Evolutionary conservation across 2,113 vertebrate species (phyloP).

Genomic region (Polypterus senegalus): DNA sequence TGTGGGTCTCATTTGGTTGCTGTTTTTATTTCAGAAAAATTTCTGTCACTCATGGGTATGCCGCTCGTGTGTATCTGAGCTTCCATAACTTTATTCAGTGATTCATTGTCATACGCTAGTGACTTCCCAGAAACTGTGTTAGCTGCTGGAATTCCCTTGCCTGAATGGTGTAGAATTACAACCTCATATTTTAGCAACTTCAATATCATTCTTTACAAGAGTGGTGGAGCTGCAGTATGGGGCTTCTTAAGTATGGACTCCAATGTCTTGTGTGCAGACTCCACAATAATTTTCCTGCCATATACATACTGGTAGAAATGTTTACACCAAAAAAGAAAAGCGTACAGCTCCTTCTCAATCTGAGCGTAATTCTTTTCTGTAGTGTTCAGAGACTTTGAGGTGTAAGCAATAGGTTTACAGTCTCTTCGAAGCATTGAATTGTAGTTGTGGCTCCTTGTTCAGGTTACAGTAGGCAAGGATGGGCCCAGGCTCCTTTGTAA

Average conservation of each 20-base stretch:
- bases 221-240: not conserved
- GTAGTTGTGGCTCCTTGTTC: not conserved
- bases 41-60: not conserved
- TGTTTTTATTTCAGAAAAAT: not conserved
- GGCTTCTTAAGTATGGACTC: not conserved
- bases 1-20: not conserved
- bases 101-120: not conserved
- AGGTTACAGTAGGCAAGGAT: not conserved
- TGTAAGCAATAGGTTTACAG: not conserved
- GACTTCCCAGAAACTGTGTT: not conserved
- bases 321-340: not conserved
- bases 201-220: not conserved
- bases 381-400: not conserved
- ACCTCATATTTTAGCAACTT: not conserved
- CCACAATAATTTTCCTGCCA: not conserved
- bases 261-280: not conserved
- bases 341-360: not conserved
- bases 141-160: not conserved
- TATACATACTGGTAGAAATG: not conserved
- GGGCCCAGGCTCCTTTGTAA: not conserved
- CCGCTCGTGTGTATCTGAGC: not conserved
- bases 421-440: not conserved
- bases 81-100: not conserved
- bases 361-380: not conserved
- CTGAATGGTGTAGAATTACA: not conserved